phyloP scores from a whole-genome alignment of 2,888 invertebrate species.

The Dryococelus australis region DNA sequence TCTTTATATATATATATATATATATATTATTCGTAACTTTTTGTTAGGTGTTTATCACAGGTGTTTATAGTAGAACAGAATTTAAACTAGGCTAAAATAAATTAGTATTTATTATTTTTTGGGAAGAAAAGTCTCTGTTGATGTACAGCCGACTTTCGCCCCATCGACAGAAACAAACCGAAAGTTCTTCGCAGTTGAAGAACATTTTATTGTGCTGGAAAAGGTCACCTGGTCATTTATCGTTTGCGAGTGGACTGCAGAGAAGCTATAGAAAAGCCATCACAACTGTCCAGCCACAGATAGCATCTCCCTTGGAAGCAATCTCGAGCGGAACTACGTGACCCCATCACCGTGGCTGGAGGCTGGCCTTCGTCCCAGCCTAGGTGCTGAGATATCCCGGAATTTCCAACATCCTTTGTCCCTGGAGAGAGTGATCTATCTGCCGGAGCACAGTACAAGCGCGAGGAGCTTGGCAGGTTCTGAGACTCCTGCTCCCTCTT shows the following conservation, averaged over 20 bases:
- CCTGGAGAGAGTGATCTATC: background rate
- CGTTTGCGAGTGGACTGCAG: background rate
- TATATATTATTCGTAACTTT: too few relatives aligned
- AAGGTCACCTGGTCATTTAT: background rate
- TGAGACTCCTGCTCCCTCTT: background rate
- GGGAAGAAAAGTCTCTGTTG: too few relatives aligned
- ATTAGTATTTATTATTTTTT: too few relatives aligned
- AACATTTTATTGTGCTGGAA: background rate
- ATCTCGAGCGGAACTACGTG: background rate
- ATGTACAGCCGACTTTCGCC: too few relatives aligned
- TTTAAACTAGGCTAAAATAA: too few relatives aligned
- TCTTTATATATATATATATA: too few relatives aligned
- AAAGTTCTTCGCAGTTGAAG: background rate
- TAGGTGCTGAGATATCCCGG: background rate
- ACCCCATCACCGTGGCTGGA: background rate
- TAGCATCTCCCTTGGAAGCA: background rate
- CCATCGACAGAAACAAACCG: background rate
- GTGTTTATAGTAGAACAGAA: too few relatives aligned
- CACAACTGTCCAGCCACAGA: conserved; percentile 5
- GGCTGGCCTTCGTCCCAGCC: background rate
- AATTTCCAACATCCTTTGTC: background rate
- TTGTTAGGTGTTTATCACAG: too few relatives aligned
- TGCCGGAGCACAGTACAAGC: background rate
- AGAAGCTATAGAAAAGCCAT: background rate
- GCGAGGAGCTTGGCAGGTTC: background rate